A percentile compares a stretch with the other conserved stretches of the same genome.
These are phyloP conservation scores for Athetis lepigone DNA, from an alignment of 2,888 invertebrate species.

Conservation along the genomic window DNA sequence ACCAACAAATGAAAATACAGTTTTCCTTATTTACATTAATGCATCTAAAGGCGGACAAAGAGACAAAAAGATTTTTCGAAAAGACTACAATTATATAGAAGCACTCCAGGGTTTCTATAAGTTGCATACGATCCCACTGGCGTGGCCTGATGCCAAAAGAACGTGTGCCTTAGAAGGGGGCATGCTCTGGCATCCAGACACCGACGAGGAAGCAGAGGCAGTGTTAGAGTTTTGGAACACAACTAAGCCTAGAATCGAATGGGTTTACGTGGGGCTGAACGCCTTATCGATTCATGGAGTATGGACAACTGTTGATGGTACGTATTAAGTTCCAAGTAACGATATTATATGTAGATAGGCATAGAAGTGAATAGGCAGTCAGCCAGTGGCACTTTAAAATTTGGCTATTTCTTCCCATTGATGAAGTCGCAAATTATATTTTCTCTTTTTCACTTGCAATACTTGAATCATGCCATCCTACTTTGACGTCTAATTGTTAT, in stretches of 20 bases:
- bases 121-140: slow-evolving; percentile 74
- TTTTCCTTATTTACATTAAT: no score
- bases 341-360: no score
- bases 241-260: slow-evolving; percentile 60
- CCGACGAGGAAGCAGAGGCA: slow-evolving; percentile 70
- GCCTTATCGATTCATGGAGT: slow-evolving; percentile 73
- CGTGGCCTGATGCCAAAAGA: slow-evolving; percentile 76
- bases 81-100: slow-evolving; percentile 77
- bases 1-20: no score
- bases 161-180: slow-evolving; percentile 77
- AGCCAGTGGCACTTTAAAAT: no score
- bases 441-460: no score
- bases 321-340: no score
- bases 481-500: no score
- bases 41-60: slow-evolving; percentile 76
- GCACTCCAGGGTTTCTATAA: slow-evolving; percentile 78
- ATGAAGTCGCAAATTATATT: no score
- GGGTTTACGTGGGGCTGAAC: slow-evolving; percentile 74
- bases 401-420: no score
- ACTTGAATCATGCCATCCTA: no score
- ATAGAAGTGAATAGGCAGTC: no score
- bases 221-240: slow-evolving; percentile 68
- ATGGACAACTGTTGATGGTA: slow-evolving; percentile 74
- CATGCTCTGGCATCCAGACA: slow-evolving; percentile 76
- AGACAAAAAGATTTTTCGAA: slow-evolving; percentile 75